Percentiles rank a stretch among this genome's conserved stretches.
These are phyloP conservation scores for Pangasius mekongensis DNA, from an alignment of 2,797 vertebrate genomes.

Conservation along the genomic window DNA sequence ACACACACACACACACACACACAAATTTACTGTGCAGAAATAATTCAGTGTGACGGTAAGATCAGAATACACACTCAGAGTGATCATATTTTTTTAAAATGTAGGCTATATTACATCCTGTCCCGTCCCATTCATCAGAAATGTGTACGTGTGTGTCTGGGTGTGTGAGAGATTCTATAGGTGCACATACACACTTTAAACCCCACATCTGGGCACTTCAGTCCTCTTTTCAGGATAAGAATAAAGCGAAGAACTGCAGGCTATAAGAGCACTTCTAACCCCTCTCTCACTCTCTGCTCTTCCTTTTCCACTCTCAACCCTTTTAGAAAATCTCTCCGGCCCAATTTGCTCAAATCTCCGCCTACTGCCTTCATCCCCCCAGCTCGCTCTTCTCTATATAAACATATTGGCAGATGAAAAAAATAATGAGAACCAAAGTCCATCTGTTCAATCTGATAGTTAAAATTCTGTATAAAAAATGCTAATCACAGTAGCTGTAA, in stretches of 20 bases:
- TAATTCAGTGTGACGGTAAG: background rate
- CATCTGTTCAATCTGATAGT: background rate
- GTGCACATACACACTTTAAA: background rate
- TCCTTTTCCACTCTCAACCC: slow-evolving; percentile 29
- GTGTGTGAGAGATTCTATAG: background rate
- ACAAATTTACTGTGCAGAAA: background rate
- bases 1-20: background rate
- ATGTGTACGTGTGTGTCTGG: background rate
- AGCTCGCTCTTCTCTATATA: background rate
- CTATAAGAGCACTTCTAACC: slow-evolving; percentile 71
- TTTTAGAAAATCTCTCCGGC: slow-evolving; percentile 1
- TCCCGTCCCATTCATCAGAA: background rate
- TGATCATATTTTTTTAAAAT: background rate
- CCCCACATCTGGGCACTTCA: slow-evolving; percentile 68
- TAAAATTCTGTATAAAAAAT: background rate
- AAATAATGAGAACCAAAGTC: background rate
- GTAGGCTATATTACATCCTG: background rate
- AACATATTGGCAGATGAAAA: background rate
- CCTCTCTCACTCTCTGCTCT: slow-evolving; percentile 39
- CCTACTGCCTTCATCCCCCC: background rate
- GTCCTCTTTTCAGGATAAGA: slow-evolving; percentile 62
- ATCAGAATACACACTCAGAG: background rate
- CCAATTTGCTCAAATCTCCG: background rate
- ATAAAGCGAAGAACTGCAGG: slow-evolving; percentile 67
- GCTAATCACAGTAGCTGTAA: background rate